Conservation (phyloP, 64 coral and sea anemone species). For the Porites australiensis region DNA sequence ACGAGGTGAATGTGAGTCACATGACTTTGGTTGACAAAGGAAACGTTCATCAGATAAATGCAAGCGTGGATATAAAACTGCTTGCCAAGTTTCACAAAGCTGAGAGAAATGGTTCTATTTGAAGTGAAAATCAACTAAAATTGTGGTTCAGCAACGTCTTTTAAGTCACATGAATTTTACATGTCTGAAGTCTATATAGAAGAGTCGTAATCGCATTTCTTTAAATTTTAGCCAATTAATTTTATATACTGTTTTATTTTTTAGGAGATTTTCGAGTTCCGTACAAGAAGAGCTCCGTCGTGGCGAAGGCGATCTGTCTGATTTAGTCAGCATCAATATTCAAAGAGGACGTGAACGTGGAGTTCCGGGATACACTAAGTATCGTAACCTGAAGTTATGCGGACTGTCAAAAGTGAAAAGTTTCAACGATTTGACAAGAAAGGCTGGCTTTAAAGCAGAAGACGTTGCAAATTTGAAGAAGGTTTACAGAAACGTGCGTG, state of each 20-base stretch:
- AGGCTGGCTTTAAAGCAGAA: neutral
- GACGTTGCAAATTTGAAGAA: constrained; percentile 1
- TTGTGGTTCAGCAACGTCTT: too few relatives aligned
- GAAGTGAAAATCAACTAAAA: too few relatives aligned
- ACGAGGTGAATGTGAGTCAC: too few relatives aligned
- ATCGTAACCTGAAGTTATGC: constrained; percentile 9
- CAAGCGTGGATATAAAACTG: too few relatives aligned
- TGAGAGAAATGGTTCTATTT: too few relatives aligned
- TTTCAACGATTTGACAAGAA: neutral
- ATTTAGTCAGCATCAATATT: constrained; percentile 69
- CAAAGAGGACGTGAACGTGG: constrained; percentile 70
- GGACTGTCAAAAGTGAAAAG: neutral
- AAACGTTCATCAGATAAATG: too few relatives aligned
- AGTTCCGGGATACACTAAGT: constrained; percentile 58
- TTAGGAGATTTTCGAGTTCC: constrained; percentile 12
- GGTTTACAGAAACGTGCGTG: neutral
- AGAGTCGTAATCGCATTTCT: too few relatives aligned
- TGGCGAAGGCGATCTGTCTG: constrained; percentile 15
- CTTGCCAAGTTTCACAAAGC: too few relatives aligned
- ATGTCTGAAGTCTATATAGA: too few relatives aligned
- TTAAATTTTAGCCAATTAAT: too few relatives aligned
- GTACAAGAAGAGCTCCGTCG: constrained; percentile 40
- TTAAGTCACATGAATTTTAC: too few relatives aligned
- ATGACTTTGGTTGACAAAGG: too few relatives aligned
- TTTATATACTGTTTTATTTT: neutral